Evolutionary conservation across 2,797 vertebrate species (phyloP).

Genomic region (Phrynocephalus forsythii): DNA sequence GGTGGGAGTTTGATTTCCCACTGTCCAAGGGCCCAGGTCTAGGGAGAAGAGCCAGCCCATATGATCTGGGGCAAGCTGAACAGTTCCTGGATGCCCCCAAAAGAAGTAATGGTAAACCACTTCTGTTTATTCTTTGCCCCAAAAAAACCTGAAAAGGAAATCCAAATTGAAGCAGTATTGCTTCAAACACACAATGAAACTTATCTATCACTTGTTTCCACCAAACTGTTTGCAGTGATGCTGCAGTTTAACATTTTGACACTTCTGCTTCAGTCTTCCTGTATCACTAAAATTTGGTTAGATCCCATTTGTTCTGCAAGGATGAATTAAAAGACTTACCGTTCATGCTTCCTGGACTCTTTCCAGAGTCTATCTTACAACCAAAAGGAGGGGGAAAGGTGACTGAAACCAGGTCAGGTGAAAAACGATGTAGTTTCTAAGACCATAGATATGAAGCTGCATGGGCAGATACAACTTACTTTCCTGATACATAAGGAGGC

Average conservation of each 20-base stretch:
- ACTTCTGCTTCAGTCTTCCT: not conserved
- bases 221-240: not conserved
- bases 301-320: not conserved
- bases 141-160: no score
- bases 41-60: no score
- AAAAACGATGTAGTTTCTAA: not conserved
- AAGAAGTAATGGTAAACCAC: no score
- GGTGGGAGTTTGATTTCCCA: no score
- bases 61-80: no score
- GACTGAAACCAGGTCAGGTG: constrained; percentile 10
- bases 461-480: not conserved
- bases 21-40: no score
- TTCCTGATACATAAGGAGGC: not conserved
- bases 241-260: not conserved
- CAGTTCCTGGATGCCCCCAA: no score
- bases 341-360: not conserved
- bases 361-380: constrained; percentile 19
- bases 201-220: constrained; percentile 7
- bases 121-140: no score
- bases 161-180: no score
- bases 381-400: not conserved
- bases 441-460: not conserved
- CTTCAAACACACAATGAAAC: not conserved
- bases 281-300: constrained; percentile 1
- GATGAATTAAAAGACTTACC: constrained; percentile 8